Evolutionary conservation across 1,140 invertebrate genomes (phyloP), one percentile per base, ranked within the genome.

Genomic region (Nasonia longicornis): DNA sequence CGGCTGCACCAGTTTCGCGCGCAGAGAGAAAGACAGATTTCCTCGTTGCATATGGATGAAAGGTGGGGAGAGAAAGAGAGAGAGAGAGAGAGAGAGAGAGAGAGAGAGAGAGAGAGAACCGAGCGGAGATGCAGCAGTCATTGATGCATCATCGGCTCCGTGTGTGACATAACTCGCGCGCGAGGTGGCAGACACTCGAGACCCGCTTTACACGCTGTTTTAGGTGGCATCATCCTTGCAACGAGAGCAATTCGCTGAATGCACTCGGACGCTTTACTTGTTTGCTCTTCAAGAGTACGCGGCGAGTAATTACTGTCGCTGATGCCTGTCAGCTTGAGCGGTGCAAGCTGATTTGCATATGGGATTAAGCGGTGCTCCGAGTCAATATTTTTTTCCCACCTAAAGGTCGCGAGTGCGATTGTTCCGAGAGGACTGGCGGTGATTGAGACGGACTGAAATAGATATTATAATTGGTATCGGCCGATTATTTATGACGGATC

Each of bases 1-100:
- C 64, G 29, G 31, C 74, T 76, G 75, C 74, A 81, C 80, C 69
- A 77, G 6, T 81, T 80, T 81, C 72, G 20, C 42, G 45, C 12
- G 29, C 35, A 1, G 52, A 12, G 31, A 72, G 67, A 72, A 22
- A 66, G 16, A 71, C 1, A 63, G 20, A 71, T 79, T 84, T 79
- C 81, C 72, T 82, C 66, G 29, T 80, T 80, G 77, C 78, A 83
- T 82, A 83, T 84, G 82, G 63, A 84, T 82, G 80, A 77, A 42
- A 58, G 11, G 48, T 58, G 22, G 67, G 42, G 16, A 70, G 35
- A 26, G 16, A 70, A 0, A 22, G 22, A 22, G 22, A 22, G 22
- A 22, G 22, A 22, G 22, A 26, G 16, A 70, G 22, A 22, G 22
- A 22, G 22, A 22, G 22, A 22, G 22, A 22, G 22, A 22, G 22